Conservation (phyloP, 2,888 invertebrate genomes). For the Sinotaia quadrata region DNA sequence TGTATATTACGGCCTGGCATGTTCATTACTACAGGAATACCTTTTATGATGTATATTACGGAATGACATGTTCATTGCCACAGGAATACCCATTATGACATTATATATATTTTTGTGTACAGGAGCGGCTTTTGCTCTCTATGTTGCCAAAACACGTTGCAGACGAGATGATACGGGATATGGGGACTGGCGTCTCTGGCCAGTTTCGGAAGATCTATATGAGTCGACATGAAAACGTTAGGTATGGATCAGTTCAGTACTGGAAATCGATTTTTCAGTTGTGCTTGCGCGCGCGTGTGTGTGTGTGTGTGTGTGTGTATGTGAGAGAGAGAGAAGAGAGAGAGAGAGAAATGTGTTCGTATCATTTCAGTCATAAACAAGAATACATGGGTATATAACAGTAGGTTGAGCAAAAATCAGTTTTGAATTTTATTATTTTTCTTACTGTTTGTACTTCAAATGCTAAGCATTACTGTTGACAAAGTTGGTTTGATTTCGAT, state of each 20-base stretch:
- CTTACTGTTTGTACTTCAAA: constrained; percentile 21
- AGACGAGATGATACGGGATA: constrained; percentile 92
- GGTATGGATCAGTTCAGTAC: constrained; percentile 44
- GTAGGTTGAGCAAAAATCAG: background rate
- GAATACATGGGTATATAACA: background rate
- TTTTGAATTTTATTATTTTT: constrained; percentile 13
- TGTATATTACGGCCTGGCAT: no score
- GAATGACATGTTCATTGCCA: no score
- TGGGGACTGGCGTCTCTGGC: constrained; percentile 87
- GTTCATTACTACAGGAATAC: no score
- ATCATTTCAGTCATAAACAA: background rate
- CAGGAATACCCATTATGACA: no score
- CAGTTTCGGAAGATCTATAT: constrained; percentile 98
- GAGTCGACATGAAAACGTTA: constrained; percentile 95
- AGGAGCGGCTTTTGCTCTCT: constrained; percentile 92
- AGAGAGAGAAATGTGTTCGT: background rate
- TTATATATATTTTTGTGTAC: no score
- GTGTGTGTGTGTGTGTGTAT: constrained; percentile 13
- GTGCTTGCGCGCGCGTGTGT: constrained; percentile 13
- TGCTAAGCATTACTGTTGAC: no score
- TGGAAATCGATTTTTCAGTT: no score
- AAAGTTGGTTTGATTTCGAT: no score
- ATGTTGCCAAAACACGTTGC: constrained; percentile 96
- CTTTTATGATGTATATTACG: no score
- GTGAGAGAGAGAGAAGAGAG: background rate